Evolutionary conservation across 2,888 invertebrate genomes (phyloP), one percentile per base, ranked within the genome.

Genomic region (Synanthedon myopaeformis): DNA sequence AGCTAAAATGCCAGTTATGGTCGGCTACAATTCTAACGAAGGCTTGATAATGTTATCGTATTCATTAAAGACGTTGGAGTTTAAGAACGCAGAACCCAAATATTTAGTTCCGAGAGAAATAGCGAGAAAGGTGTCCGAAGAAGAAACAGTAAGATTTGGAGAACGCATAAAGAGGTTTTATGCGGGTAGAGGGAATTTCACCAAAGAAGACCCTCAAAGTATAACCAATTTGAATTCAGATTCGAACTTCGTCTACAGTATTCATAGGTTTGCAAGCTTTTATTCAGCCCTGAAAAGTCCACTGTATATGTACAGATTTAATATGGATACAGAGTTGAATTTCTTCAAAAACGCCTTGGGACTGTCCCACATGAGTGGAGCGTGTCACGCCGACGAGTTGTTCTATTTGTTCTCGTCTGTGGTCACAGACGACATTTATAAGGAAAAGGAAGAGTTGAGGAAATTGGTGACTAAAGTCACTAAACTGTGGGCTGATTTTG

Each of bases 401-500:
- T 71, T 70, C 17, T 85, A 85, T 56, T 53, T 77, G 45, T 86
- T 85, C 55, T 72, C 73, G 52, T 70, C 66, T n/a, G 61, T 64
- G 0, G 54, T 59, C 10, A 72, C 72, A 48, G 68, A 69, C 51
- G 72, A 76, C 51, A 59, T 62, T 14, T 77, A 77, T 41, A 59
- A 63, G 52, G 59, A 71, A 3, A 62, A 69, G 6, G 65, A 71
- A 4, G 58, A 67, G 1, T 56, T 65, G 8, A 73, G 72, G 52
- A 67, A 67, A 45, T 68, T 75, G 61, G 65, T 69, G 0, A 61
- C 66, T 48, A 62, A 67, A 41, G 56, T 83, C 45, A 79, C 79
- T 0, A 80, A 72, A 58, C 50, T 86, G 52, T 82, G 84, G 82
- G 71, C 82, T 0, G 78, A 84, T 57, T 86, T 86, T 57, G 83